A percentile compares a stretch with the other conserved stretches of the same genome.
Evolutionary conservation across 2,113 vertebrate species (phyloP).

Genomic region (Brachirus orientalis): DNA sequence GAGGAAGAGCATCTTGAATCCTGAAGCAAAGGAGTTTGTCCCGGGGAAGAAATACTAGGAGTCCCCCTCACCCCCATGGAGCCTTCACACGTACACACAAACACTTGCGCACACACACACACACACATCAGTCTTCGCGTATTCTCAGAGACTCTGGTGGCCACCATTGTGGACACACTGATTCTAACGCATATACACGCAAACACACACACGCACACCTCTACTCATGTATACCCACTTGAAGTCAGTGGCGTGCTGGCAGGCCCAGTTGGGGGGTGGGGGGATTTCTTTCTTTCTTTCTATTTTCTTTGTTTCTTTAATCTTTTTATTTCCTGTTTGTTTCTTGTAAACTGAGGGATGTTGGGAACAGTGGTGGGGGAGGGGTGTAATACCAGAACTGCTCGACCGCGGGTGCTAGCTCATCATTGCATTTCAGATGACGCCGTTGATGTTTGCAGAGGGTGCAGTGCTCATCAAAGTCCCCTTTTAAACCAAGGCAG

Average conservation of each 20-base stretch:
- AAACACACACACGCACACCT: slow-evolving; percentile 25
- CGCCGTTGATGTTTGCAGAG: slow-evolving; percentile 34
- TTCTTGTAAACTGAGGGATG: slow-evolving; percentile 78
- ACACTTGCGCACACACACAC: slow-evolving; percentile 30
- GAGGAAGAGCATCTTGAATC: slow-evolving; percentile 98
- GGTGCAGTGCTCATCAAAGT: slow-evolving; percentile 21
- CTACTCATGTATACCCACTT: slow-evolving; percentile 40
- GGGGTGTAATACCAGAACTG: slow-evolving; percentile 66
- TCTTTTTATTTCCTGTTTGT: slow-evolving; percentile 78
- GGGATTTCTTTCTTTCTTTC: slow-evolving; percentile 69
- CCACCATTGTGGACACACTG: slow-evolving; percentile 68
- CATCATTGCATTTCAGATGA: slow-evolving; percentile 60
- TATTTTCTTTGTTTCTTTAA: slow-evolving; percentile 49
- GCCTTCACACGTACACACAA: slow-evolving; percentile 56
- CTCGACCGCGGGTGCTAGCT: slow-evolving; percentile 58
- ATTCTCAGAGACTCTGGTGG: slow-evolving; percentile 82
- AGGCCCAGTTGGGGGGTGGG: slow-evolving; percentile 76
- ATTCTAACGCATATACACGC: slow-evolving; percentile 12
- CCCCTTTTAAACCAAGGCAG: slow-evolving; percentile 65
- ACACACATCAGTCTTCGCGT: slow-evolving; percentile 57
- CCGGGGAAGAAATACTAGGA: slow-evolving; percentile 97
- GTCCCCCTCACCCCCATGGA: slow-evolving; percentile 79
- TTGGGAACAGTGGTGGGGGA: slow-evolving; percentile 58
- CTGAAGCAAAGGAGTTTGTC: slow-evolving; percentile 97
- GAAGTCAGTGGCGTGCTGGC: slow-evolving; percentile 69